These are phyloP conservation scores for Sebastolobus alascanus DNA, from an alignment of 2,797 vertebrate genomes.

Conservation along the genomic window DNA sequence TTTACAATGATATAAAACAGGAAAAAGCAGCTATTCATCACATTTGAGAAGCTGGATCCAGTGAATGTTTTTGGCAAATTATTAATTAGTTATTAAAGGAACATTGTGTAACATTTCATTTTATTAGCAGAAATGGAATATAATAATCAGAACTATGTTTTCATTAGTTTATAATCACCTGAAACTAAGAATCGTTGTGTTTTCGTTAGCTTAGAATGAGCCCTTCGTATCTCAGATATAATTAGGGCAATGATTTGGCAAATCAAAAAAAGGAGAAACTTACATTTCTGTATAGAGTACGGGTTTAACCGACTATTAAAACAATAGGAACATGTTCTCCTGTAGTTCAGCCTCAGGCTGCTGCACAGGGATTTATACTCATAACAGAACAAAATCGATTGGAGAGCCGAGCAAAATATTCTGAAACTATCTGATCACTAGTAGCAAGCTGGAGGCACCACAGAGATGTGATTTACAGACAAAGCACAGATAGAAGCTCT, in stretches of 20 bases:
- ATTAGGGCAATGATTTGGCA: background rate
- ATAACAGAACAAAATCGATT: background rate
- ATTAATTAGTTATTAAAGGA: background rate
- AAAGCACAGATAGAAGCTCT: background rate
- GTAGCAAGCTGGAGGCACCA: background rate
- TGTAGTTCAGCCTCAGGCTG: background rate
- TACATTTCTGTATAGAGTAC: background rate
- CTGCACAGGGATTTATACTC: background rate
- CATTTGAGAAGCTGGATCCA: background rate
- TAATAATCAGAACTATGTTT: too few relatives aligned
- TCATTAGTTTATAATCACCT: too few relatives aligned
- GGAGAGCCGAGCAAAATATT: background rate
- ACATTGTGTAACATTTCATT: too few relatives aligned
- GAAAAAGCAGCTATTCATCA: background rate
- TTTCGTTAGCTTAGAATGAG: too few relatives aligned
- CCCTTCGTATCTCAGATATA: background rate
- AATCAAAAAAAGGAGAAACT: background rate
- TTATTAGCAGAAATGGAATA: too few relatives aligned
- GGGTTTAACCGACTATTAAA: background rate
- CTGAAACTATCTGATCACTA: background rate
- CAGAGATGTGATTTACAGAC: background rate
- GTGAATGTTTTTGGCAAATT: background rate
- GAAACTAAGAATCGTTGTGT: too few relatives aligned
- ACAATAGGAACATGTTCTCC: background rate
- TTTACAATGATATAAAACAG: background rate